Evolutionary conservation across 1,140 invertebrate genomes (phyloP).

Genomic region (Globodera ellingtonae): DNA sequence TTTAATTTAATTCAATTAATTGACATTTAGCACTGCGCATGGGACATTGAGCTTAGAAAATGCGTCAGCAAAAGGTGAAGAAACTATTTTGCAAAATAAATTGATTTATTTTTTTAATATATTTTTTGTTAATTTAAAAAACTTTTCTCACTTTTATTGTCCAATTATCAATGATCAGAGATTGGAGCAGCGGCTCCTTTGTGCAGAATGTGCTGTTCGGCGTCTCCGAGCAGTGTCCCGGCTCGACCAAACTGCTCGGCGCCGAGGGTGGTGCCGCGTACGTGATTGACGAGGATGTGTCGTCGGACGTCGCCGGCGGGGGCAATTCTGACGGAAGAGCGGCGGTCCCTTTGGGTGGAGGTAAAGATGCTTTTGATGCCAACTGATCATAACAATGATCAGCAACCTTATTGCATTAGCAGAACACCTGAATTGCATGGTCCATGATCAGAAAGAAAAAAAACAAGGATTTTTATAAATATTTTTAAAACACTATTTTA

Average conservation of each 20-base stretch:
- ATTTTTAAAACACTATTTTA: no score
- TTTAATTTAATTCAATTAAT: neutral
- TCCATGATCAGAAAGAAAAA: no score
- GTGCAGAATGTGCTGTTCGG: slow-evolving; percentile 59
- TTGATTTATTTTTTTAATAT: slow-evolving; percentile 23
- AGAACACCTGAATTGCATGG: no score
- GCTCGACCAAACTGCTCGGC: slow-evolving; percentile 26
- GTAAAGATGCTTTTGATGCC: neutral
- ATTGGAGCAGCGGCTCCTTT: slow-evolving; percentile 54
- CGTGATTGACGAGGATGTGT: slow-evolving; percentile 31
- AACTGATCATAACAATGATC: no score
- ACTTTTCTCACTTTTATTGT: neutral
- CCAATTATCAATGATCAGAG: slow-evolving; percentile 17
- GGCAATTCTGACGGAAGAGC: neutral
- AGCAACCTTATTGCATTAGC: no score
- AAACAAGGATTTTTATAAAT: no score
- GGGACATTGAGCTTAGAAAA: slow-evolving; percentile 69
- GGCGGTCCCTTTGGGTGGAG: neutral
- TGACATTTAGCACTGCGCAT: slow-evolving; percentile 79
- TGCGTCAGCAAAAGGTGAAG: slow-evolving; percentile 44
- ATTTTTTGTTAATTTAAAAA: neutral
- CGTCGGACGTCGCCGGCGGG: neutral
- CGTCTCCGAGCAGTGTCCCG: slow-evolving; percentile 60
- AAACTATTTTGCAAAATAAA: slow-evolving; percentile 6
- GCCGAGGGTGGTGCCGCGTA: slow-evolving; percentile 22